Base-by-base conservation (phyloP, 2,888 invertebrate genomes). In the Drosophila nr. perissopoda region DNA sequence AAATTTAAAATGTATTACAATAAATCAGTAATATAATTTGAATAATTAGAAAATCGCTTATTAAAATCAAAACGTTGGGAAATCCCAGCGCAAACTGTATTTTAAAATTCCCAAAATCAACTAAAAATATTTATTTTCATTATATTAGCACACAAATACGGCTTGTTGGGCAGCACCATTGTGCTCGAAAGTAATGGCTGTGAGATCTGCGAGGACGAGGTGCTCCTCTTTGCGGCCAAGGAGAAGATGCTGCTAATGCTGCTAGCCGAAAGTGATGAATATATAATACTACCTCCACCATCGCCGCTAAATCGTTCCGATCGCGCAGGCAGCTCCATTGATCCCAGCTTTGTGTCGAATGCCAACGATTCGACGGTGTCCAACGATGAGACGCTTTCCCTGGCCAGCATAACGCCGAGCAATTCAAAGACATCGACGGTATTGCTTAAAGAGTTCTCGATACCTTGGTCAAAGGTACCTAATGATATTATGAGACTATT, bases 301-400 rank as follows among this genome's bases (percentile, higher is more conserved):
- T 90, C 90, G 65, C 90, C 91, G 3, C 57, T 87, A 21, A 87
- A 78, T 68, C 83, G 87, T 29, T 90, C 88, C 4, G 91, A 90
- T 18, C 80, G 91, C 18, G 89, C 83, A 8, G 78, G 91, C 40
- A 90, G 87, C 72, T 88, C 90, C 13, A 65, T 90, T 29, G 90
- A 90, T 72, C 89, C 91, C n/a, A 90, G 90, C 53, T 90, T 88
- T 65, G 75, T 87, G 7, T 89, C 90, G 13, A 86, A 90, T 68
- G 74, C 89, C 31, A 89, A 86, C 31, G 86, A 86, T 54, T 86
- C 89, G 31, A 90, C 86, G 16, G 79, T 86, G 16, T 86, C 86
- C 4, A 87, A 90, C 40, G 87, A 87, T 31, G 87, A 87, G 53
- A 87, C 87, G 7, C 40, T 87, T 4, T 87, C 87, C 4, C 42